Conservation (phyloP, 2,888 invertebrate species). For the Steromphala cineraria region DNA sequence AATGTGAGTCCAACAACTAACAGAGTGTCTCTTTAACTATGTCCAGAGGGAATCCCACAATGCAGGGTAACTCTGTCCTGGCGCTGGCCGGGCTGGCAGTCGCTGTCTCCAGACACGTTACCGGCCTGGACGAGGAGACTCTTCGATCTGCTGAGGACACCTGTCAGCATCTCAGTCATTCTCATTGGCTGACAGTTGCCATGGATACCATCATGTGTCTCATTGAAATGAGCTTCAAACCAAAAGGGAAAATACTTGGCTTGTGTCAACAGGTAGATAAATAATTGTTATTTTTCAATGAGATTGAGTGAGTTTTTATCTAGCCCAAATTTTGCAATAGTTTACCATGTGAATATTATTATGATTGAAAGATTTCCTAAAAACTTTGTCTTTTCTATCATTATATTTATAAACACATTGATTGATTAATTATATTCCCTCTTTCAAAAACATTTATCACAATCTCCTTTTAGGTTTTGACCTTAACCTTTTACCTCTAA, state of each 20-base stretch:
- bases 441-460: no score
- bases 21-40: no score
- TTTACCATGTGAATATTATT: no score
- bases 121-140: slow-evolving; percentile 47
- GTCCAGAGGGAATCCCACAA: slow-evolving; percentile 62
- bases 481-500: no score
- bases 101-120: slow-evolving; percentile 50
- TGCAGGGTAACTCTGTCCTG: slow-evolving; percentile 67
- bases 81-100: slow-evolving; percentile 63
- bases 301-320: neutral
- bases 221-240: slow-evolving; percentile 60
- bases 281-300: no score
- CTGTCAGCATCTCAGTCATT: slow-evolving; percentile 60
- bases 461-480: no score
- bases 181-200: slow-evolving; percentile 66
- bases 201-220: slow-evolving; percentile 65
- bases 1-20: no score
- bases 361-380: no score
- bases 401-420: no score
- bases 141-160: slow-evolving; percentile 44
- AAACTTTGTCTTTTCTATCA: no score
- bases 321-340: neutral
- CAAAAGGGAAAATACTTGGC: slow-evolving; percentile 60
- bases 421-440: no score
- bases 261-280: slow-evolving; percentile 67